Evolutionary conservation across 2,113 vertebrate species (phyloP).

Genomic region (Pogona vitticeps): DNA sequence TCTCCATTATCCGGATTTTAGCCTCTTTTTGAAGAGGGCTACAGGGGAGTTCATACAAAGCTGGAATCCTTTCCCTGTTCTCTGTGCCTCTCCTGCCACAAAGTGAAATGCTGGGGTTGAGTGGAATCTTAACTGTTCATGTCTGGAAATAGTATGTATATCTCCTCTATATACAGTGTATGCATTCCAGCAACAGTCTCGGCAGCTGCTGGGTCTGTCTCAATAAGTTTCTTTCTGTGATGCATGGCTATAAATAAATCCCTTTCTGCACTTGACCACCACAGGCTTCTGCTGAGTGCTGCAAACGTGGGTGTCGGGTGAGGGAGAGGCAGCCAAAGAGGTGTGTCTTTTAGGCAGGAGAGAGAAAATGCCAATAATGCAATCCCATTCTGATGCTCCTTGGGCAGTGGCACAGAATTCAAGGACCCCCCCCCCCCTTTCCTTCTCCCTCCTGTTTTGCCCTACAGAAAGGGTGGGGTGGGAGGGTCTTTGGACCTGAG

Average conservation of each 20-base stretch:
- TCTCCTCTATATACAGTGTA: slow-evolving; percentile 9
- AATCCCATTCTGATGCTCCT: neutral
- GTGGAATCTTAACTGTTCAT: neutral
- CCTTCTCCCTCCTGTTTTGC: accelerated
- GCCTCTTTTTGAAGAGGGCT: neutral
- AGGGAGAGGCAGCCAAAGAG: neutral
- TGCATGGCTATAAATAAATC: slow-evolving; percentile 49
- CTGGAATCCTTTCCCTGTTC: neutral
- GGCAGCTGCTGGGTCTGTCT: slow-evolving; percentile 43
- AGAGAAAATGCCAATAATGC: accelerated
- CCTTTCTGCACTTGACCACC: slow-evolving; percentile 31
- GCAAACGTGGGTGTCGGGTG: neutral
- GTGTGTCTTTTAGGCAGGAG: neutral
- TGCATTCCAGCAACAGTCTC: slow-evolving; percentile 30
- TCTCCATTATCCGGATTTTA: neutral
- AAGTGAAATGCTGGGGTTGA: neutral
- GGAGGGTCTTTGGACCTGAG: accelerated
- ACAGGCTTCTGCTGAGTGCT: slow-evolving; percentile 18
- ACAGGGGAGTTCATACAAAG: neutral
- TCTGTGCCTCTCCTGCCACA: neutral
- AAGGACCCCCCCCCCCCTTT: too few species aligned
- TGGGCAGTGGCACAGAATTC: neutral
- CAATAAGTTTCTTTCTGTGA: slow-evolving; percentile 42
- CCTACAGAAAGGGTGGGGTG: accelerated
- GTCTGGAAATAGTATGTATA: slow-evolving; percentile 26